Base-by-base conservation (phyloP, 1,140 invertebrate species). In the Bombus picipes region DNA sequence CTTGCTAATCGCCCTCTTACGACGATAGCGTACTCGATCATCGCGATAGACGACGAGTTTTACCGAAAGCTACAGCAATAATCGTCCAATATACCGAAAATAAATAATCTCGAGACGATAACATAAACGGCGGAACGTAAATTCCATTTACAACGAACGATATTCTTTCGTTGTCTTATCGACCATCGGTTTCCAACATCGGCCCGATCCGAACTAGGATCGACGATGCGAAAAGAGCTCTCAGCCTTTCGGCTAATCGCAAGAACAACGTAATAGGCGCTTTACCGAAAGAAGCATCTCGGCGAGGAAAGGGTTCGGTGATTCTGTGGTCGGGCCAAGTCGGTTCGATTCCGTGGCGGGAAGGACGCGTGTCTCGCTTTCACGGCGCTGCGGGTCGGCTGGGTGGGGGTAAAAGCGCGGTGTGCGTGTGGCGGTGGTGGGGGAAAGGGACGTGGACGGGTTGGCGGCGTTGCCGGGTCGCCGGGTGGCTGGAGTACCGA, bases 401-500 rank as follows among this genome's bases (percentile, higher is more conserved):
- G 39, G 37, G 76, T n/a, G 47, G 57, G 10, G 37, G 76, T 10
- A 47, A 1, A 9, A 28, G 78, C 39, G 41, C 34, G 57, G 57
- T 41, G 81, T 68, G 43, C 34, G 74, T 43, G 74, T 13, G 8
- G 6, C 0, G 18, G 12, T 59, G 76, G 82, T 85, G 80, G 86
- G 85, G 53, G 68, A 68, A 79, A 47, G 47, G 73, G 53, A 39
- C 65, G 76, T 15, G 59, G 70, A 57, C 76, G 88, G 87, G 90
- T 85, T 84, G 90, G 88, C 92, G 74, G 90, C 86, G 92, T 92
- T 92, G 91, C 91, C 88, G 91, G 85, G 90, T 91, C 86, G 92
- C 90, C 92, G 92, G 93, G 92, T 92, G 92, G 94, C 91, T 94
- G 91, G 91, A 91, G 91, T 89, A 90, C 89, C 91, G 92, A 88